Evolutionary conservation across 2,888 invertebrate species (phyloP).

Genomic region (Calameuta idolon): DNA sequence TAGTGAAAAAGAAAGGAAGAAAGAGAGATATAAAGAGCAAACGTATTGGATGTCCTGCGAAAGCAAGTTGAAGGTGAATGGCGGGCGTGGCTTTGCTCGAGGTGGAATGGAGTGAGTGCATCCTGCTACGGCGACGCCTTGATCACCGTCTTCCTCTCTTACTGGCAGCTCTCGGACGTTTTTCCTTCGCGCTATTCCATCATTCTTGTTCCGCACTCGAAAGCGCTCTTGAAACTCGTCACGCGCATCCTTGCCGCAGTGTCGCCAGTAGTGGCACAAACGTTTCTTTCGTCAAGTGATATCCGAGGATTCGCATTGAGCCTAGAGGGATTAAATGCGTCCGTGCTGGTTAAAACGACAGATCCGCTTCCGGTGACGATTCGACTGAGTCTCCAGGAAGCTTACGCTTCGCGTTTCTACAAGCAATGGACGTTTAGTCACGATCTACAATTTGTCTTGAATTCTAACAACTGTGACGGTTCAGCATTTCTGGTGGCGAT

Average conservation of each 20-base stretch:
- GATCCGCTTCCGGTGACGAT: not conserved
- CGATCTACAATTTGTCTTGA: not conserved
- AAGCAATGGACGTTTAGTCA: not conserved
- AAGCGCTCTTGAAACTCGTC: constrained; percentile 1
- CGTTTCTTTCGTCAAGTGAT: not conserved
- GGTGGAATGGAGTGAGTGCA: constrained; percentile 44
- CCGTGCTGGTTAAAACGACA: not conserved
- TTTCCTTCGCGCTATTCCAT: constrained; percentile 20
- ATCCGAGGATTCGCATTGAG: not conserved
- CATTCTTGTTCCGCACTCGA: not conserved
- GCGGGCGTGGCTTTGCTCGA: constrained; percentile 59
- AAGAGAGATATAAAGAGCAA: constrained; percentile 12
- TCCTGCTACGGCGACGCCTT: constrained; percentile 58
- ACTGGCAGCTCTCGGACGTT: constrained; percentile 26
- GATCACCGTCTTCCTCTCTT: constrained; percentile 61
- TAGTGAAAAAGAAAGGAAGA: constrained; percentile 5
- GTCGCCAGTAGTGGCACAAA: not conserved
- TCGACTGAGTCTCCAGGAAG: not conserved
- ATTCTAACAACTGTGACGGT: not conserved
- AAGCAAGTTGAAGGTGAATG: constrained; percentile 67
- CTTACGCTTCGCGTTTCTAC: not conserved
- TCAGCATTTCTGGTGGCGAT: not conserved
- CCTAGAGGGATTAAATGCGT: not conserved
- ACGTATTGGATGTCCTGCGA: constrained; percentile 30
- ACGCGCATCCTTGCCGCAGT: not conserved